phyloP scores from a whole-genome alignment of 2,113 vertebrate species.

The Loxodonta africana region DNA sequence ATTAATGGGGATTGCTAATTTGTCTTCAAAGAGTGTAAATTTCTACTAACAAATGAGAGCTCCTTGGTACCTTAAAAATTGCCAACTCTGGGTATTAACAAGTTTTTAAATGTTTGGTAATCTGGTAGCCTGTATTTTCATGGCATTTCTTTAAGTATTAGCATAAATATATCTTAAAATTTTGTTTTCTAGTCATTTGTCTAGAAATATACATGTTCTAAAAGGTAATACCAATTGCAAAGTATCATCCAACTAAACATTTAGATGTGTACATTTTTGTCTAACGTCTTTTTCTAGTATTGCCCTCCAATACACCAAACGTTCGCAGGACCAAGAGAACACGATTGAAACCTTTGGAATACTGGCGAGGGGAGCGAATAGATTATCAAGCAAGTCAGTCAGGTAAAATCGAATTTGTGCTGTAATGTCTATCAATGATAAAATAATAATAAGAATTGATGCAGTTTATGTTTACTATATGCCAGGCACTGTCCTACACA shows the following conservation, averaged over 20 bases:
- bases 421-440: not conserved
- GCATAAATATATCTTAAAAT: constrained; percentile 12
- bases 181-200: constrained; percentile 46
- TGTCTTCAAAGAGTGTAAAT: not conserved
- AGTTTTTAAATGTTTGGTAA: constrained; percentile 43
- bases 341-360: constrained; percentile 88
- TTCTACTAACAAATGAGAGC: not conserved
- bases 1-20: not conserved
- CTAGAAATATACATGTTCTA: not conserved
- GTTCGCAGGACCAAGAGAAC: constrained; percentile 88
- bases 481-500: not conserved
- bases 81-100: not conserved
- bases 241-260: not conserved
- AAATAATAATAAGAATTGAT: not conserved
- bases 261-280: constrained; percentile 50
- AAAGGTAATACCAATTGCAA: not conserved
- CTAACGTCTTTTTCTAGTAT: constrained; percentile 80
- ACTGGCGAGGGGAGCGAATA: constrained; percentile 89
- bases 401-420: constrained; percentile 79
- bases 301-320: constrained; percentile 87
- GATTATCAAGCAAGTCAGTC: constrained; percentile 81
- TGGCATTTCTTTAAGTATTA: not conserved
- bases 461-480: not conserved
- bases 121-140: not conserved
- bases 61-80: not conserved